Evolutionary conservation across 2,113 vertebrate genomes (phyloP), one percentile per base, ranked within the genome.

Genomic region (Saimiri boliviensis): DNA sequence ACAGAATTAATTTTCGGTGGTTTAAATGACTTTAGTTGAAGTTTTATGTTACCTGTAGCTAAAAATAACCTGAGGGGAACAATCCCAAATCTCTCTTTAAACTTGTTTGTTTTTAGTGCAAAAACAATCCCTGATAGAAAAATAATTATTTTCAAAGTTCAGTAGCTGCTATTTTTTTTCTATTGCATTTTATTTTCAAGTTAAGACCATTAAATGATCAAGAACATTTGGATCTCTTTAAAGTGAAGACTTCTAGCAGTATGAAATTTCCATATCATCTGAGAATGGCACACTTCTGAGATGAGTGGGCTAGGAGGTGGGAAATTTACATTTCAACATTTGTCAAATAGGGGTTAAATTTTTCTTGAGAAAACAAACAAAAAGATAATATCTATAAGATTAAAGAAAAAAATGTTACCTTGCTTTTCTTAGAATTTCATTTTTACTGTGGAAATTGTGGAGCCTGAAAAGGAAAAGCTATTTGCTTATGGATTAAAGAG

Each of bases 341-440:
- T 42, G 63, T 80, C 21, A 76, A 47, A 21, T 60, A 76, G 52
- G 20, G 56, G 81, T 73, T 94, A 90, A 90, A 25, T 92, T 94
- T 94, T 93, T 66, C 74, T 82, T 80, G 58, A 73, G 82, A 93
- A 87, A 95, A 85, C 16, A 87, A 82, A 56, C 60, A 54, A 70
- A 23, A 89, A 90, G 84, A 87, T 52, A 68, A 89, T 27, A 84
- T 94, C 58, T 91, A 17, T 79, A 63, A 86, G 90, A 82, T 40
- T 76, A 80, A n/a, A 94, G 42, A 56, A 85, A 86, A 74, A 95
- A 89, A 77, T 70, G 37, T 5, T 37, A 66, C 23, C 0, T 52
- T 35, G 3, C 11, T 97, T 91, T 95, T 70, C 60, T 81, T 76
- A 90, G 56, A 87, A 77, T 90, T 96, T 97, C 27, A 90, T 1